These are phyloP conservation scores for Buceros bicornis DNA, from an alignment of 2,797 vertebrate genomes.

Conservation along the genomic window DNA sequence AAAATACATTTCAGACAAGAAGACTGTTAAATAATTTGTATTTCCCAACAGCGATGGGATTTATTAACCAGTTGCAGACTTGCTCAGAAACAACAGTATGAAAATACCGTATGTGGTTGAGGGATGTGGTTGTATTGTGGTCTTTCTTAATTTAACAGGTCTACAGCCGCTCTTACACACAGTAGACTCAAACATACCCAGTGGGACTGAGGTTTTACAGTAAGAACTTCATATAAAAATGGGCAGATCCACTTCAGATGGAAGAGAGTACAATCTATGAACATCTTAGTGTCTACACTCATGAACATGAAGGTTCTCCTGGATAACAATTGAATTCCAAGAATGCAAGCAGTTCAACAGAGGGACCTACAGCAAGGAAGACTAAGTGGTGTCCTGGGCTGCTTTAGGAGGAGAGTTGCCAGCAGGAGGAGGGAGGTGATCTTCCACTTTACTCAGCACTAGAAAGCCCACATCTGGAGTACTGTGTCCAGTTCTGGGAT, in stretches of 20 bases:
- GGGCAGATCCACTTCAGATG: neutral
- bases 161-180: neutral
- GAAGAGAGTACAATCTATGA: neutral
- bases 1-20: too few relatives aligned
- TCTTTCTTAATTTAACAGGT: neutral
- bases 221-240: neutral
- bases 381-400: too few relatives aligned
- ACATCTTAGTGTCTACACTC: neutral
- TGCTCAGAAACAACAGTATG: neutral
- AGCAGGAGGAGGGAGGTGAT: too few relatives aligned
- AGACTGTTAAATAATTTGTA: too few relatives aligned
- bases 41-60: too few relatives aligned
- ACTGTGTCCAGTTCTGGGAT: too few relatives aligned
- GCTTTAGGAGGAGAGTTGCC: too few relatives aligned
- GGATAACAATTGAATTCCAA: neutral
- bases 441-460: too few relatives aligned
- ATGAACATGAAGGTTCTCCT: neutral
- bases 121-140: neutral
- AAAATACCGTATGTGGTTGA: neutral
- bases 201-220: neutral
- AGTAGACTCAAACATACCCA: neutral
- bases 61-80: neutral
- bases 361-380: neutral
- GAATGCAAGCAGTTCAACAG: neutral
- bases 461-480: too few relatives aligned